Conservation (phyloP, 2,797 vertebrate species). For the Sebastes minor region DNA sequence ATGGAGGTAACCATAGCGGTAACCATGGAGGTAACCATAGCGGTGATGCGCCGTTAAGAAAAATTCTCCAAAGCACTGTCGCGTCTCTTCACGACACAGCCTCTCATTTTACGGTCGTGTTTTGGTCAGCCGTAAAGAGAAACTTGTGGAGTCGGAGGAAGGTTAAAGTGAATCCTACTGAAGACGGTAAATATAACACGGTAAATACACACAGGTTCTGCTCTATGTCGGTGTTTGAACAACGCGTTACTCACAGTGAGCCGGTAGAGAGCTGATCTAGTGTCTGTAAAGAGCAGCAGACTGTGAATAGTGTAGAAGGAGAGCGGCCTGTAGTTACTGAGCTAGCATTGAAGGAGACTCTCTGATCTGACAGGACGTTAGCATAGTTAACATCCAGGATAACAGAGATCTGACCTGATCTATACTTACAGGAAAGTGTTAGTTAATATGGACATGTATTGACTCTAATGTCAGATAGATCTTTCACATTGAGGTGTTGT, state of each 20-base stretch:
- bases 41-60: neutral
- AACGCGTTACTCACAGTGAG: rapidly evolving
- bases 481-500: neutral
- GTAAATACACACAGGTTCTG: conserved; percentile 46
- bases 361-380: neutral
- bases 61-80: neutral
- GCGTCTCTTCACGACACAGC: neutral
- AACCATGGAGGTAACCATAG: no score
- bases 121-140: conserved; percentile 55
- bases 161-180: conserved; percentile 70
- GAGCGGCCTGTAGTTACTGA: neutral
- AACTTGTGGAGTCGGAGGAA: conserved; percentile 56
- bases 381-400: no score
- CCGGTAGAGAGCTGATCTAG: rapidly evolving
- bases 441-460: neutral
- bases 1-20: no score
- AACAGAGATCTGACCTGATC: neutral
- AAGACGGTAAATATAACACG: conserved; percentile 69
- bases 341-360: conserved; percentile 48
- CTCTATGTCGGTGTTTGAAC: rapidly evolving
- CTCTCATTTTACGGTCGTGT: conserved; percentile 28
- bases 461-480: rapidly evolving
- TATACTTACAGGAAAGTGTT: neutral
- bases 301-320: rapidly evolving
- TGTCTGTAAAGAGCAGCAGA: rapidly evolving